Base-by-base conservation (phyloP, 2,888 invertebrate genomes). In the Lasioglossum vierecki region DNA sequence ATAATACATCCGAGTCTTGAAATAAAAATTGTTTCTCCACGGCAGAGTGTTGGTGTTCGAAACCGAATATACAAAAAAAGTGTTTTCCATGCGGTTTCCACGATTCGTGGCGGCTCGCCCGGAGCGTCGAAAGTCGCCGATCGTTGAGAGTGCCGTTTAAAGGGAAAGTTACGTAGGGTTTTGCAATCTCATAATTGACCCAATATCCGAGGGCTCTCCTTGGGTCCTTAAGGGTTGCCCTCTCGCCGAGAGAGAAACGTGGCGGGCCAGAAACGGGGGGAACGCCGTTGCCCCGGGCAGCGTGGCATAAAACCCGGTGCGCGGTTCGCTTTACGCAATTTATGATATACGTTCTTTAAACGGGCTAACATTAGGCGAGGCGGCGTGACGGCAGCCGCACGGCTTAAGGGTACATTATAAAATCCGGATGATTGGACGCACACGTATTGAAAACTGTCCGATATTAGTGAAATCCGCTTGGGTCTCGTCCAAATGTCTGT, bases 311-410 rank as follows among this genome's bases (percentile, higher is more conserved):
- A 86, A 81, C 60, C 85, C 71, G 85, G 78, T 81, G 85, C 60
- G 79, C 70, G 79, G 82, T 79, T 82, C 82, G 86, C 79, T 86
- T 86, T 86, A 85, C 82, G 82, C 86, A 86, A 86, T 86, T 86
- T 86, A 86, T 74, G 86, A 82, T 86, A 77, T 53, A 53, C 86
- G 86, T 86, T 86, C 86, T 79, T 86, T 82, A 85, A 85, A 85
- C 79, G 86, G 86, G 86, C 86, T 86, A 85, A 86, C 79, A 86
- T 86, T 82, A 79, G 81, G 86, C 73, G 76, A 79, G 73, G 70
- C 76, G 86, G 86, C 76, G 22, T 9, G 49, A 22, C 49, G 49
- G 46, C 22, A 22, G 49, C 49, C 49, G 86, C 76, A 3, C 53
- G 72, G 63, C 76, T 76, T 63, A 53, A 35, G 63, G 76, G 68